A percentile compares a stretch with the other conserved stretches of the same genome.
These are phyloP conservation scores for Meteorus sp. DNA, from an alignment of 1,140 invertebrate genomes.

Conservation along the genomic window DNA sequence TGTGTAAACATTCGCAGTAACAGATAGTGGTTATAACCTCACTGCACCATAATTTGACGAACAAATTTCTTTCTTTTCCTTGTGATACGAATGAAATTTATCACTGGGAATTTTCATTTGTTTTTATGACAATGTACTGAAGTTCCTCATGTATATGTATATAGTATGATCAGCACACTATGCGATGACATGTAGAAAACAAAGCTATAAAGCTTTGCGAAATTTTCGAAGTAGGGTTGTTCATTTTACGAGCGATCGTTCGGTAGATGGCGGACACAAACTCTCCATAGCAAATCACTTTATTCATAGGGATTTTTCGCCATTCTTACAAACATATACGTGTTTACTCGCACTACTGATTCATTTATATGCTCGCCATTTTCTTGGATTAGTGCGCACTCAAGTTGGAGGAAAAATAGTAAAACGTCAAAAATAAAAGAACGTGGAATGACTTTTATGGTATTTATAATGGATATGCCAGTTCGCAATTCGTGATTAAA, in stretches of 20 bases:
- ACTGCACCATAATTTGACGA: background rate
- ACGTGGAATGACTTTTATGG: too few relatives aligned
- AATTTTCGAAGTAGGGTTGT: conserved; percentile 21
- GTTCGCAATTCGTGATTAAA: too few relatives aligned
- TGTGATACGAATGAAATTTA: conserved; percentile 17
- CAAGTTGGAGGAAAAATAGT: too few relatives aligned
- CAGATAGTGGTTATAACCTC: too few relatives aligned
- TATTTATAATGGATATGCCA: too few relatives aligned
- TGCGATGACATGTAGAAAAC: conserved; percentile 22
- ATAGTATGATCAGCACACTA: conserved; percentile 7
- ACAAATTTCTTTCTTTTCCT: background rate
- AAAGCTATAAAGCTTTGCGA: conserved; percentile 26
- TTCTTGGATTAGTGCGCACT: too few relatives aligned
- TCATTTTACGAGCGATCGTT: conserved; percentile 28
- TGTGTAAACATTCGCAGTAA: too few relatives aligned
- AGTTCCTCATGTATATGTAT: background rate
- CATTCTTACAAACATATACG: background rate
- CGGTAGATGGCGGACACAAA: conserved; percentile 21
- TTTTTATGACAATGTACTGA: conserved; percentile 25
- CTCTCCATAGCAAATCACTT: conserved; percentile 7
- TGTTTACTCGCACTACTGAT: background rate
- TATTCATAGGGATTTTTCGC: conserved; percentile 19
- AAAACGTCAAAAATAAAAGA: too few relatives aligned
- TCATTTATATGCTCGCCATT: conserved; percentile 10
- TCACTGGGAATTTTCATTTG: conserved; percentile 28